Percentiles rank a stretch among this genome's conserved stretches.
These are phyloP conservation scores for Crocodylus rhombifer DNA, from an alignment of 2,797 vertebrate species.

Conservation along the genomic window DNA sequence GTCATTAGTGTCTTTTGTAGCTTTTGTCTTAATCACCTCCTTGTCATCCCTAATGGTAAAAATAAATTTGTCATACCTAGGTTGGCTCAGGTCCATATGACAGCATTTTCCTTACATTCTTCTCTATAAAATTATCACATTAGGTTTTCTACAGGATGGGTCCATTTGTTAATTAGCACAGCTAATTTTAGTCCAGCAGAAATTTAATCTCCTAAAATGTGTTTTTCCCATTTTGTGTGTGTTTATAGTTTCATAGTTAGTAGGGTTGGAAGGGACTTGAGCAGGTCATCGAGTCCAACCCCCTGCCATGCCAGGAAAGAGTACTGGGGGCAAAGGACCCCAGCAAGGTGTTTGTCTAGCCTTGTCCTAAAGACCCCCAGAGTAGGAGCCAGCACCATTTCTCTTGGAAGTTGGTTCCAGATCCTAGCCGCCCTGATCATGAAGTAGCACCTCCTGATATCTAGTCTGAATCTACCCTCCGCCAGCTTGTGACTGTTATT, in stretches of 20 bases:
- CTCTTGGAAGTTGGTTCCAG: too few species aligned
- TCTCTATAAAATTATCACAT: neutral
- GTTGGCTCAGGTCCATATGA: neutral
- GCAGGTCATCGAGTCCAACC: too few species aligned
- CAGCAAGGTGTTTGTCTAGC: too few species aligned
- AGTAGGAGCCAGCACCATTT: too few species aligned
- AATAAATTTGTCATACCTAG: neutral
- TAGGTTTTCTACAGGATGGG: neutral
- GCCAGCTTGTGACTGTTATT: too few species aligned
- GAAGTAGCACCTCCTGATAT: too few species aligned
- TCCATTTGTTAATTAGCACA: neutral
- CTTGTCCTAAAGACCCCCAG: too few species aligned
- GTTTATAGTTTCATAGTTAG: neutral
- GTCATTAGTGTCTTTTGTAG: neutral
- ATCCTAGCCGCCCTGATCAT: too few species aligned
- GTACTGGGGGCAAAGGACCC: too few species aligned
- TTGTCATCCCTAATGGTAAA: neutral
- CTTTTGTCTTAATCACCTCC: neutral
- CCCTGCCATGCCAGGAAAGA: too few species aligned
- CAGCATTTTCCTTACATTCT: neutral
- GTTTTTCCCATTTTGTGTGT: neutral
- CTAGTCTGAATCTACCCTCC: too few species aligned
- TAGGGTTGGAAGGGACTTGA: too few species aligned
- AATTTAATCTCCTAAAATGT: neutral
- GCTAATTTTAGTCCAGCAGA: conserved; percentile 8